phyloP scores from a whole-genome alignment of 2,888 invertebrate species.

The Eupeodes latifasciatus region DNA sequence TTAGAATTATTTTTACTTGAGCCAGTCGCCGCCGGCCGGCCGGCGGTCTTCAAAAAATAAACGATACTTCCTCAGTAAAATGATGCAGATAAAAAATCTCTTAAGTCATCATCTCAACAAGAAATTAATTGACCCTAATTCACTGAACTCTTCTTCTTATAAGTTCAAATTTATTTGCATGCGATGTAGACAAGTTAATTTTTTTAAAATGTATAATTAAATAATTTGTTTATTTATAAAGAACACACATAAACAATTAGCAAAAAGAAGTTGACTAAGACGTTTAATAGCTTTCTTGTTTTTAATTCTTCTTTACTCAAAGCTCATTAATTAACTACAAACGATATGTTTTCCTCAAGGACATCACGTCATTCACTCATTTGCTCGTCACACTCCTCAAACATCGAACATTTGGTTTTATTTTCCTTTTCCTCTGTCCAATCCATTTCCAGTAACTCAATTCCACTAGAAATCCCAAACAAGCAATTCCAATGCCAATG shows the following conservation, averaged over 20 bases:
- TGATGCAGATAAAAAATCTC: background rate
- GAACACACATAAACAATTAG: background rate
- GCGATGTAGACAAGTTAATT: constrained; percentile 9
- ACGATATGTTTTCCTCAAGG: background rate
- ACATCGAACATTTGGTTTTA: background rate
- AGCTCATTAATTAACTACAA: background rate
- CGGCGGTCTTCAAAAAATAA: background rate
- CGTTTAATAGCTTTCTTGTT: background rate
- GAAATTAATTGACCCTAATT: constrained; percentile 53
- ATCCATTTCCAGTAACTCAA: constrained; percentile 42
- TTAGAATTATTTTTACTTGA: background rate
- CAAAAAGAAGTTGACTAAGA: background rate
- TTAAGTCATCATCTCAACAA: constrained; percentile 10
- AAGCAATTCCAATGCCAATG: constrained; percentile 78
- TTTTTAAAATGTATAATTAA: constrained; percentile 10
- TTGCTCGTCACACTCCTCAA: no score
- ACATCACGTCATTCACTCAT: background rate
- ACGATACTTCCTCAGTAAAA: background rate
- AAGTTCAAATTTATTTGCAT: constrained; percentile 28
- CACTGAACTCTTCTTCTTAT: constrained; percentile 19
- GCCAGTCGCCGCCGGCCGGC: no score
- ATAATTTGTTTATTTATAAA: constrained; percentile 26
- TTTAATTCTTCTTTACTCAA: background rate
- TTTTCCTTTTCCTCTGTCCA: background rate
- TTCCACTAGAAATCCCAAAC: constrained; percentile 76